phyloP scores from a whole-genome alignment of 1,140 invertebrate genomes.

The Schlechtendalia chinensis region DNA sequence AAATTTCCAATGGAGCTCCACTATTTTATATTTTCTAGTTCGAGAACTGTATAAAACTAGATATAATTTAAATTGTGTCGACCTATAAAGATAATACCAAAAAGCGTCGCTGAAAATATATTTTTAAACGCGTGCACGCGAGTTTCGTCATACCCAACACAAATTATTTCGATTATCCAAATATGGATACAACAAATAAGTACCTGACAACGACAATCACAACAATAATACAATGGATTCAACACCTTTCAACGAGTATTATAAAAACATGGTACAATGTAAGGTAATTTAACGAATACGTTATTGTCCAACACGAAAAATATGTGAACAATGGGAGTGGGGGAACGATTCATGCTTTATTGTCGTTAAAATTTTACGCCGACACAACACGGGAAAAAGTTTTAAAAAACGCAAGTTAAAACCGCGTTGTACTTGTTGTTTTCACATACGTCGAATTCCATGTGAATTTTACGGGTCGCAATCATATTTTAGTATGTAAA shows the following conservation, averaged over 20 bases:
- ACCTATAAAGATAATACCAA: background rate
- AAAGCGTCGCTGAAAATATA: no score
- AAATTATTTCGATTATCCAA: background rate
- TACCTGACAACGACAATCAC: background rate
- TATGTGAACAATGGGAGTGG: background rate
- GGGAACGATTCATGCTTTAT: background rate
- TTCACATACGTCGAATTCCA: no score
- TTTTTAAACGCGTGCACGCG: background rate
- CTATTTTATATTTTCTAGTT: no score
- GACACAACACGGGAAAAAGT: background rate
- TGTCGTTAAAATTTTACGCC: background rate
- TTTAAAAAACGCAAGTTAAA: background rate
- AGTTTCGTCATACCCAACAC: background rate
- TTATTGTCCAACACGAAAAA: background rate
- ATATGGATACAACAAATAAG: background rate
- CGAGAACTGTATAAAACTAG: no score
- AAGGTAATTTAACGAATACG: constrained; percentile 2
- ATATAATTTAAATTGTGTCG: background rate
- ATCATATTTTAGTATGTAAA: no score
- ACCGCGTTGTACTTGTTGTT: background rate
- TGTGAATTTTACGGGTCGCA: no score
- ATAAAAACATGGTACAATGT: background rate
- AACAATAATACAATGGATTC: constrained; percentile 28
- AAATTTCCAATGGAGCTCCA: no score
- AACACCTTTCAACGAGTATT: background rate